Conservation (phyloP, 2,113 vertebrate species). For the Nematolebias whitei region DNA sequence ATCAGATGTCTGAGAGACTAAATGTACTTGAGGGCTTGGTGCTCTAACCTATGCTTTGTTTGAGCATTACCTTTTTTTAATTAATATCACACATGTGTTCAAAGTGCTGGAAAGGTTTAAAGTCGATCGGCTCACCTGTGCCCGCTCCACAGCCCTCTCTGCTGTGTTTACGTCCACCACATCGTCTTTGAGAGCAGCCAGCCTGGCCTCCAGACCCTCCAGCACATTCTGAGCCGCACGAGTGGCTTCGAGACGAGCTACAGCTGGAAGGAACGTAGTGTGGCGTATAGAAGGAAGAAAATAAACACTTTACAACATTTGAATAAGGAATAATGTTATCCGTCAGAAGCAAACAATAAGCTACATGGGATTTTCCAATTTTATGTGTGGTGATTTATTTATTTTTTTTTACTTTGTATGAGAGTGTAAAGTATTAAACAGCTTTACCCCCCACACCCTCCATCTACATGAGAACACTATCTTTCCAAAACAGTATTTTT, state of each 20-base stretch:
- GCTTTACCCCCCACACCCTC: too few relatives aligned
- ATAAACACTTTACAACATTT: background rate
- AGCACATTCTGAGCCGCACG: constrained; percentile 62
- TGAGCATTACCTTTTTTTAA: too few relatives aligned
- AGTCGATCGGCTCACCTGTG: constrained; percentile 73
- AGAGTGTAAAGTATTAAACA: constrained; percentile 39
- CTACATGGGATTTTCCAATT: background rate
- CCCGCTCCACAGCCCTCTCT: constrained; percentile 80
- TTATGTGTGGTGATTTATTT: background rate
- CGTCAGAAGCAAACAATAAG: constrained; percentile 50
- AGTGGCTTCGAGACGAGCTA: constrained; percentile 56
- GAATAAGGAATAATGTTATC: background rate
- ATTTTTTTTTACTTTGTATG: constrained; percentile 10
- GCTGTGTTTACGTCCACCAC: constrained; percentile 77
- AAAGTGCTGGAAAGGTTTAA: too few relatives aligned
- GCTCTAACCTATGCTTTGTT: background rate
- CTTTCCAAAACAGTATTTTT: too few relatives aligned
- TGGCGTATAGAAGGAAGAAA: background rate
- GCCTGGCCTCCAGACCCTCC: constrained; percentile 77
- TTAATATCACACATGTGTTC: background rate
- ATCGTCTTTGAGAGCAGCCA: constrained; percentile 60
- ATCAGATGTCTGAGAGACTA: background rate
- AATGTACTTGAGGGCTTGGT: background rate
- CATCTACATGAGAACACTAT: background rate
- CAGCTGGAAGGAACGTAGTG: constrained; percentile 70